Evolutionary conservation across 2,797 vertebrate species (phyloP).

Genomic region (Pseudochirops cupreus): DNA sequence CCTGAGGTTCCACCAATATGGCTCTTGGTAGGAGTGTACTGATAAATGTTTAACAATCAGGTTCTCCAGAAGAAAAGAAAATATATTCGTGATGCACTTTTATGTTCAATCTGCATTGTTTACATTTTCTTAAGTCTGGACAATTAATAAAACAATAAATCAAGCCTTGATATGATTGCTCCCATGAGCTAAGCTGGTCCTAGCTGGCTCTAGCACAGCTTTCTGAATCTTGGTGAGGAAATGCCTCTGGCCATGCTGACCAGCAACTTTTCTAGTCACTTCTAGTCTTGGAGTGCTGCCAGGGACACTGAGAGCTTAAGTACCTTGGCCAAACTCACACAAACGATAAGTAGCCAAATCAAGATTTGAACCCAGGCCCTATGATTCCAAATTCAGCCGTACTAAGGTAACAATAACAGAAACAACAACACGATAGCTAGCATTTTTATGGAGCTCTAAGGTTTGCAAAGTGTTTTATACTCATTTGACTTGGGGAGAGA

Average conservation of each 20-base stretch:
- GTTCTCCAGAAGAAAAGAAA: not conserved
- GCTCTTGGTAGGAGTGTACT: not conserved
- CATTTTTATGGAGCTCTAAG: not conserved
- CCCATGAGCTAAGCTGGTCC: not conserved
- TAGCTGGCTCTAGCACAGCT: not conserved
- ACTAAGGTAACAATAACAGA: not conserved
- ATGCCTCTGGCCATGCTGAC: not conserved
- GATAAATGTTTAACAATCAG: not conserved
- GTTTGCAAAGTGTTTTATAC: not conserved
- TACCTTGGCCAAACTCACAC: not conserved
- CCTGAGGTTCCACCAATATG: not conserved
- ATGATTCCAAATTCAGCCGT: not conserved
- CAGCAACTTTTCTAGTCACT: not conserved
- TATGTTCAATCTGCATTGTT: not conserved
- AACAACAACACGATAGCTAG: not conserved
- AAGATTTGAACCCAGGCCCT: not conserved
- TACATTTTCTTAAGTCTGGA: not conserved
- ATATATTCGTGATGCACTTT: not conserved
- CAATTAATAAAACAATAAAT: not conserved
- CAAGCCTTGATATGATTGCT: not conserved
- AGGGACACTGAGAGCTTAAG: not conserved
- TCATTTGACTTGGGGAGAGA: not conserved
- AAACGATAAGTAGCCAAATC: not conserved
- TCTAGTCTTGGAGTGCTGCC: not conserved
- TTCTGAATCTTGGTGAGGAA: not conserved